Conservation (phyloP, 2,113 vertebrate genomes). For the Clarias magur region DNA sequence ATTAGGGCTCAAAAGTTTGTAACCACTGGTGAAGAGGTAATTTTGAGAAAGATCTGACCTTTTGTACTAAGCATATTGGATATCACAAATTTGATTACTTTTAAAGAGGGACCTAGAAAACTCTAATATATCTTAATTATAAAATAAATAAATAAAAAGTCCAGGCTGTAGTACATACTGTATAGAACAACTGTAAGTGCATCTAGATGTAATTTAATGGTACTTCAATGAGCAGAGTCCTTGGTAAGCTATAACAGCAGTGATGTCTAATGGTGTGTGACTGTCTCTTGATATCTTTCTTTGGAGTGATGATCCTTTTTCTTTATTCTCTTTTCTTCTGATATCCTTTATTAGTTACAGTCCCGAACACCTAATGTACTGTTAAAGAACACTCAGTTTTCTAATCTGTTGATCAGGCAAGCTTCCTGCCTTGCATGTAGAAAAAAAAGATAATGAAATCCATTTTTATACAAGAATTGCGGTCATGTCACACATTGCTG, state of each 20-base stretch:
- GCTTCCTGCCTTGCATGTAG: conserved; percentile 4
- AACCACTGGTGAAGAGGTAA: neutral
- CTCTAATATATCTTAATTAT: neutral
- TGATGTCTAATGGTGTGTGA: conserved; percentile 6
- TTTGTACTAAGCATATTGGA: neutral
- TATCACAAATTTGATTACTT: too few species aligned
- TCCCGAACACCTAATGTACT: conserved; percentile 27
- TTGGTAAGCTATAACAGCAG: neutral
- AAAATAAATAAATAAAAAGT: too few species aligned
- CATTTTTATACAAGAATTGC: neutral
- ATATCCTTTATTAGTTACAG: conserved; percentile 24
- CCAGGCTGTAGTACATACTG: neutral
- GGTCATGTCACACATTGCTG: neutral
- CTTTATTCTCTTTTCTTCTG: neutral
- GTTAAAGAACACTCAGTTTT: conserved; percentile 26
- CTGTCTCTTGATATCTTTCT: neutral
- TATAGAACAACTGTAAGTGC: neutral
- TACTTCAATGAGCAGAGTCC: neutral
- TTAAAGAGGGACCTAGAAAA: neutral
- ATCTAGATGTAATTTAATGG: neutral
- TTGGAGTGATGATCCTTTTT: neutral
- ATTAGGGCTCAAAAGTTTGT: neutral
- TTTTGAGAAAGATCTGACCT: neutral
- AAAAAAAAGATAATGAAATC: neutral
- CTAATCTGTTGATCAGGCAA: conserved; percentile 6